phyloP scores from a whole-genome alignment of 1,140 invertebrate species.

The Scylla paramamosain region DNA sequence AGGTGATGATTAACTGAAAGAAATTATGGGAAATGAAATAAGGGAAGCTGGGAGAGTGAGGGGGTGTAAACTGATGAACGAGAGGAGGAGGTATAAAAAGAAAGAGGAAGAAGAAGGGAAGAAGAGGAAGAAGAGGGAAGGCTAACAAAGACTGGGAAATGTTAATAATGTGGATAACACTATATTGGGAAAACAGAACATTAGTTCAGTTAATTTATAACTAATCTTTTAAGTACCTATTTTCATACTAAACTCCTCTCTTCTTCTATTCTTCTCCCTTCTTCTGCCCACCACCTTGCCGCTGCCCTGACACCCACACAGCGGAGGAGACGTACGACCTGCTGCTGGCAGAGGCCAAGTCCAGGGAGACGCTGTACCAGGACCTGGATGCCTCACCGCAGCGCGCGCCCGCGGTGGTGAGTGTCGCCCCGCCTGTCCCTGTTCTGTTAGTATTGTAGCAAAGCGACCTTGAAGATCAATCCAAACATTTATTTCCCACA shows the following conservation, averaged over 20 bases:
- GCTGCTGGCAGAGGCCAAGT: neutral
- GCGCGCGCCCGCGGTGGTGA: neutral
- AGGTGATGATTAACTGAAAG: too few species aligned
- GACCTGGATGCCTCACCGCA: neutral
- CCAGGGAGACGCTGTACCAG: neutral
- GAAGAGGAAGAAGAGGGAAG: neutral
- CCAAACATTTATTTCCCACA: neutral
- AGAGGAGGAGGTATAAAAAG: neutral
- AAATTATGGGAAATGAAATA: too few species aligned
- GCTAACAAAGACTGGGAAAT: neutral
- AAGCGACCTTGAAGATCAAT: neutral
- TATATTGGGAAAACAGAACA: neutral
- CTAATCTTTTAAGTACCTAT: neutral
- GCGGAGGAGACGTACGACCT: neutral
- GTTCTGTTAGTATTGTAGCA: too few species aligned
- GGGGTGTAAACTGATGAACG: neutral
- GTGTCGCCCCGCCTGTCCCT: neutral
- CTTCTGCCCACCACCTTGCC: neutral
- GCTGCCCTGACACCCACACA: neutral
- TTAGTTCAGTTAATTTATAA: neutral
- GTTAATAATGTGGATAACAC: neutral
- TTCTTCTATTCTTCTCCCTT: neutral
- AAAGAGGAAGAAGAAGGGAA: neutral
- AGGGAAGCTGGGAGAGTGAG: neutral
- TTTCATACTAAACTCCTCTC: neutral